These are phyloP conservation scores for Phocoena phocoena DNA, from an alignment of 2,113 vertebrate genomes.

Conservation along the genomic window DNA sequence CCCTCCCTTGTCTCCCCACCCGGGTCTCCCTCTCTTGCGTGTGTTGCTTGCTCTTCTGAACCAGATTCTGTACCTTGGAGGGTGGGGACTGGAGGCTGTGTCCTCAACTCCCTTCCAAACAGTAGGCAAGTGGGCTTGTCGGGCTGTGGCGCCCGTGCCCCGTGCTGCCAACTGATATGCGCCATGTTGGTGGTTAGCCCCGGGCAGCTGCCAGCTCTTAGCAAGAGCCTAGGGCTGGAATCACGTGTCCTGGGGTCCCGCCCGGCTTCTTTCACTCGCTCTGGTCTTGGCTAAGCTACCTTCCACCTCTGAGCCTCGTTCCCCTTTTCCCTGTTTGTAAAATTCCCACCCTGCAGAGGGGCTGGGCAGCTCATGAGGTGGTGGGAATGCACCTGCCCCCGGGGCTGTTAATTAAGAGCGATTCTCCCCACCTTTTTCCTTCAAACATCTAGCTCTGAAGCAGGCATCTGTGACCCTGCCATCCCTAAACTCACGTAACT, in stretches of 20 bases:
- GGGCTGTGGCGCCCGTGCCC: rapidly evolving
- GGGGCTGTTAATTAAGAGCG: neutral
- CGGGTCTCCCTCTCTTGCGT: rapidly evolving
- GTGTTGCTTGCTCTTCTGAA: neutral
- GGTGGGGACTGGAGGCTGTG: neutral
- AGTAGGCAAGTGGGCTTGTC: neutral
- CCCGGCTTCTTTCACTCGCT: neutral
- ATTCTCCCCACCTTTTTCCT: neutral
- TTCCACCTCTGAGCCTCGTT: neutral
- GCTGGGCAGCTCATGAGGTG: neutral
- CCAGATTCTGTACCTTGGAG: neutral
- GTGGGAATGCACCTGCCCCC: neutral
- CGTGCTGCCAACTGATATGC: rapidly evolving
- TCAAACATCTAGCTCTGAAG: neutral
- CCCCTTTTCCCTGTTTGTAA: neutral
- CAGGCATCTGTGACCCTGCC: neutral
- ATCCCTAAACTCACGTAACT: rapidly evolving
- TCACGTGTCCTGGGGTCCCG: neutral
- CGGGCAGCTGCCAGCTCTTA: neutral
- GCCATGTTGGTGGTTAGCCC: rapidly evolving
- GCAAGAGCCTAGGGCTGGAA: neutral
- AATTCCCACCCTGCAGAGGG: neutral
- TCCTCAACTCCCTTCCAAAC: neutral
- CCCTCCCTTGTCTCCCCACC: neutral
- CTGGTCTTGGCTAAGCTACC: neutral